Percentiles rank a stretch among this genome's conserved stretches.
Evolutionary conservation across 2,888 invertebrate species (phyloP).

Genomic region (Stenotaenia linearis): DNA sequence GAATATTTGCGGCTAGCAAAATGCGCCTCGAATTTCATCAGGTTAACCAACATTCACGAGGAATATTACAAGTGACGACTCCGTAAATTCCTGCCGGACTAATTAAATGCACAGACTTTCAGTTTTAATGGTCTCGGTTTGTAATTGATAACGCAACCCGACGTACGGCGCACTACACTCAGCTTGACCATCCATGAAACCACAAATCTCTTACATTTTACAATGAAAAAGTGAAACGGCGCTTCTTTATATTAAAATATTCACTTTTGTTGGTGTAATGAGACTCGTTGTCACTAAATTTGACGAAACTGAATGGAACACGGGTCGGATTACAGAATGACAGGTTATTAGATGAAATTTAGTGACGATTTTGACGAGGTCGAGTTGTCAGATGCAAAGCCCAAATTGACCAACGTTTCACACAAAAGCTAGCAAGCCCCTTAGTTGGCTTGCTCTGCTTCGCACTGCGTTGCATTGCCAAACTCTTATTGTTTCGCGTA

Average conservation of each 20-base stretch:
- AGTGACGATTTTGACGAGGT: background rate
- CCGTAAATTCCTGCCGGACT: conserved; percentile 19
- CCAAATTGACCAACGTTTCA: background rate
- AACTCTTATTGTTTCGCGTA: background rate
- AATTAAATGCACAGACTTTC: conserved; percentile 1
- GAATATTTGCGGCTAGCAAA: background rate
- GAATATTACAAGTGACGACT: conserved; percentile 7
- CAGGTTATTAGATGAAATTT: background rate
- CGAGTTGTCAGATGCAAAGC: background rate
- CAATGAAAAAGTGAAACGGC: background rate
- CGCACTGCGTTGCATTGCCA: background rate
- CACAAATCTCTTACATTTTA: background rate
- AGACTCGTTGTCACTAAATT: background rate
- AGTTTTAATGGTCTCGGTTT: conserved; percentile 5
- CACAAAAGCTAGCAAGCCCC: background rate
- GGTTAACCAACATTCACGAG: background rate
- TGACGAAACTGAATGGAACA: background rate
- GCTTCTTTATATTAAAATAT: too few species aligned
- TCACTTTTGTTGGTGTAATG: too few species aligned
- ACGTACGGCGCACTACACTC: background rate
- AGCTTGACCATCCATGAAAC: background rate
- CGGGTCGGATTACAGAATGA: background rate
- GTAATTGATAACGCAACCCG: background rate
- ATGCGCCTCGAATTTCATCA: conserved; percentile 14
- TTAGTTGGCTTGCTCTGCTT: too few species aligned